These are phyloP conservation scores for Drosophila aldrichi DNA, from an alignment of 2,888 invertebrate genomes.

Conservation along the genomic window DNA sequence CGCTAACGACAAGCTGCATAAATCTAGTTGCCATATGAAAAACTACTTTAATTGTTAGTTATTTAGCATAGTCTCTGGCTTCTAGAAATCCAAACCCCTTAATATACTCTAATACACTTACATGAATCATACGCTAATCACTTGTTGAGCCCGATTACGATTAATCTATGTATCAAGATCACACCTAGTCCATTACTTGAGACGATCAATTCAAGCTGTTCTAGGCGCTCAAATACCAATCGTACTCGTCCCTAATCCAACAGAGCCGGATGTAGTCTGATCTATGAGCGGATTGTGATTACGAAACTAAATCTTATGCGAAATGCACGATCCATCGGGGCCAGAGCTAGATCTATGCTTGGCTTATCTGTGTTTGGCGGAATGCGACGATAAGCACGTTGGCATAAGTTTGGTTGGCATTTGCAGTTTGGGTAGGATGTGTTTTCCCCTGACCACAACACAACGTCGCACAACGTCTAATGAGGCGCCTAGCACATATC, in stretches of 20 bases:
- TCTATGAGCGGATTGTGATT: conserved; percentile 42
- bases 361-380: conserved; percentile 39
- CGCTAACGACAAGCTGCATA: background rate
- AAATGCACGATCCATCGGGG: conserved; percentile 14
- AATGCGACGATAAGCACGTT: conserved; percentile 38
- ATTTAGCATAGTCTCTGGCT: background rate
- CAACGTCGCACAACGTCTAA: conserved; percentile 55
- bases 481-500: conserved; percentile 46
- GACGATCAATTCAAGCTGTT: conserved; percentile 40
- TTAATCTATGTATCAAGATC: conserved; percentile 47
- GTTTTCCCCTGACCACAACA: conserved; percentile 48
- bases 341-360: conserved; percentile 15
- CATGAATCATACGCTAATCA: conserved; percentile 29
- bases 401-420: conserved; percentile 10
- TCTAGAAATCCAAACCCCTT: conserved; percentile 29
- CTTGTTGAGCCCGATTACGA: conserved; percentile 19
- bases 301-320: conserved; percentile 55
- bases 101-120: conserved; percentile 16
- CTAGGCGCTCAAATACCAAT: conserved; percentile 15
- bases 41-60: no score
- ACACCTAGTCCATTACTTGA: conserved; percentile 64
- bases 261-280: conserved; percentile 56
- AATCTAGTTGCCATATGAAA: conserved; percentile 3
- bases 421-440: conserved; percentile 56
- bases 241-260: conserved; percentile 21